Base-by-base conservation (phyloP, 1,140 invertebrate genomes). In the Zaprionus ghesquierei region DNA sequence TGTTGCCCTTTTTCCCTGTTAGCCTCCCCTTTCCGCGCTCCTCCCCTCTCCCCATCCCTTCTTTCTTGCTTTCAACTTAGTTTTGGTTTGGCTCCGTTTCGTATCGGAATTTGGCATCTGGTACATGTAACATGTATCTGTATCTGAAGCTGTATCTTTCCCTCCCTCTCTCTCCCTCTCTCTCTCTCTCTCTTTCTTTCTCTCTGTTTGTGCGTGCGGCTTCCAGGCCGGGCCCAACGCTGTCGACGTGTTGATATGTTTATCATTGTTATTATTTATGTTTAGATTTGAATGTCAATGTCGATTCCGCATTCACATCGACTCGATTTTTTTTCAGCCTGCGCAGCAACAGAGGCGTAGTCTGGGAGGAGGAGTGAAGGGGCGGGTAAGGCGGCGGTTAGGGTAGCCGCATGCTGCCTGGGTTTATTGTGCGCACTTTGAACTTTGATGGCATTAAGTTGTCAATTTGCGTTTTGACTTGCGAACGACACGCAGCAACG, bases 251-350 rank as follows among this genome's bases (percentile, higher is more conserved):
- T 79, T 87, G 84, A 87, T 89, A 89, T 87, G 82, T 89, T 87
- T 89, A 87, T 87, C 82, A 87, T 84, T 89, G 82, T 87, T 87
- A 87, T 87, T 87, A 87, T 87, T 87, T 87, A 87, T 87, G 82
- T 77, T 87, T 84, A 79, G 82, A 87, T 87, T 87, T 87, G 84
- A 87, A 87, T 87, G 82, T 87, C 82, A 87, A 89, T 89, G 82
- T 84, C 82, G 84, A 66, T 62, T 71, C 50, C 60, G 76, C 62
- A 74, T 68, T 18, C 55, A 13, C 69, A 78, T 66, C 49, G 35
- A 22, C 54, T 72, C 55, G 51, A 31, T 49, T 75, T 65, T 38
- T 41, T 41, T 9, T 8, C 35, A 6, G 35, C n/a, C 35, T 38
- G 35, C 35, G 6, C 35, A 15, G 13, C 13, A n/a, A n/a, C n/a